Percentiles rank a stretch among this genome's conserved stretches.
Conservation (phyloP, 2,888 invertebrate species). For the Pelosia muscerda region DNA sequence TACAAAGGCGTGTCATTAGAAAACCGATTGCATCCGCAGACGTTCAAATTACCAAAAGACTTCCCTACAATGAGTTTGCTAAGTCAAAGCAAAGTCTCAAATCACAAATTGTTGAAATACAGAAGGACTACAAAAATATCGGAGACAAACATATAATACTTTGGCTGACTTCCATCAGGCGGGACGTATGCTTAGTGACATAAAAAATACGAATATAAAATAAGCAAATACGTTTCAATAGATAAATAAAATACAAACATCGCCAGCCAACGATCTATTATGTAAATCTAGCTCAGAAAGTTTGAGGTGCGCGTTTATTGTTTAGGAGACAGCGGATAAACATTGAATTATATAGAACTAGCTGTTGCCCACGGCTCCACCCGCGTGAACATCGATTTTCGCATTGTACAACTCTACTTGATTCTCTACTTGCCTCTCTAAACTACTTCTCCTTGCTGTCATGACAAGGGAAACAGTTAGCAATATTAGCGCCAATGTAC, state of each 20-base stretch:
- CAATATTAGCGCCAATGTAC: too few relatives aligned
- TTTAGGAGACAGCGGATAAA: not conserved
- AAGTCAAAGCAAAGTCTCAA: not conserved
- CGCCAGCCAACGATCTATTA: conserved; percentile 39
- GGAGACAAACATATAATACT: not conserved
- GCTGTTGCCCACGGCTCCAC: too few relatives aligned
- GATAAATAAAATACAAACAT: conserved; percentile 41
- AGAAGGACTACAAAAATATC: not conserved
- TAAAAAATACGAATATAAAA: not conserved
- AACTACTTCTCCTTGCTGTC: too few relatives aligned
- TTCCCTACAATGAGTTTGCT: not conserved
- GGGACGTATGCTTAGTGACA: conserved; percentile 4
- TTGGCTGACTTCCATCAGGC: not conserved
- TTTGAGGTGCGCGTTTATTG: conserved; percentile 7
- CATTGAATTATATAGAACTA: not conserved
- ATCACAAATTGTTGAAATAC: not conserved
- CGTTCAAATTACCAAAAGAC: not conserved
- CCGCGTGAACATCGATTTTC: too few relatives aligned
- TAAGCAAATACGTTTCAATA: conserved; percentile 5
- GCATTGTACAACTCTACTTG: too few relatives aligned
- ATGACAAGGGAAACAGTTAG: too few relatives aligned
- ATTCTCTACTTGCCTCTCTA: too few relatives aligned
- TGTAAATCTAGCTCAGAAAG: conserved; percentile 30
- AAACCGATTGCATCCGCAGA: too few relatives aligned
- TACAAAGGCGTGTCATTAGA: too few relatives aligned